Base-by-base conservation (phyloP, 2,888 invertebrate species). In the Neoaliturus tenellus region DNA sequence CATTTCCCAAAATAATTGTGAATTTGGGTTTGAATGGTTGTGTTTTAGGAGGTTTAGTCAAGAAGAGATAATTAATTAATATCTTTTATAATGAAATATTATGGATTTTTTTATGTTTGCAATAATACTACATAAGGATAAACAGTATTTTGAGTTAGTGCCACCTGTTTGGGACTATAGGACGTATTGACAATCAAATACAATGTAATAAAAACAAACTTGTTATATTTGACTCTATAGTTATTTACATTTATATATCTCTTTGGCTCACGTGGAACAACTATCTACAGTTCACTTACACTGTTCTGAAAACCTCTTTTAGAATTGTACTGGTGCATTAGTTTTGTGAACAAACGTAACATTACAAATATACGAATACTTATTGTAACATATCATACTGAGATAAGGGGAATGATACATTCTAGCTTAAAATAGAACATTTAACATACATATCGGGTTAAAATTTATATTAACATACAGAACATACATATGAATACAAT, bases 311-410 rank as follows among this genome's bases (percentile, higher is more conserved):
- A 28, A 62, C 62, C 62, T 62, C 62, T n/a, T 62, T 62, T 62
- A 62, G 62, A 62, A 62, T 62, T 62, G 62, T 62, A 62, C 62
- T 62, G 62, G 62, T 62, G 62, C 62, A 62, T 62, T 62, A 28
- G 62, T 62, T 62, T 28, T 28, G 25, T 14, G 17, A 25, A 55
- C 25, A 55, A 55, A 48, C 23, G 5, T 23, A 55, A 55, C 62
- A 62, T 62, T 31, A 28, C 28, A 62, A 62, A 62, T 62, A 62
- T 62, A 62, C 62, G 6, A 62, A 28, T 51, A 51, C 51, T 6
- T 51, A 51, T 20, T 31, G 62, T 55, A 62, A 62, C 62, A 3
- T 2, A 28, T 62, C 31, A 25, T 28, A 62, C 31, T 51, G 31
- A 55, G 28, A 17, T 28, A 31, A 23, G 55, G 17, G 62, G 31